Conservation (phyloP, 2,113 vertebrate species). For the Formicarius rufipectus region DNA sequence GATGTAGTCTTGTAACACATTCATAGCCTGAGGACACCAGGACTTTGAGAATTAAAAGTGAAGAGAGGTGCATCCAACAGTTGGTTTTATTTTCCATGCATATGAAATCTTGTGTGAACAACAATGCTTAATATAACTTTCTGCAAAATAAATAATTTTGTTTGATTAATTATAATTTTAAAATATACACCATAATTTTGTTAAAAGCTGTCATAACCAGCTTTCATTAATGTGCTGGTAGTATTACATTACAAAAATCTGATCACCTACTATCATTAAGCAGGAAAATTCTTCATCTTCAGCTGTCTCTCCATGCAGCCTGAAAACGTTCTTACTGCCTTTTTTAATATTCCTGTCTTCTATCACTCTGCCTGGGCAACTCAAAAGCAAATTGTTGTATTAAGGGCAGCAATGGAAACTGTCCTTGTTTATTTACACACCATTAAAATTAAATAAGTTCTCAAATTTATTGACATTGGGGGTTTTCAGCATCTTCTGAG, state of each 20-base stretch:
- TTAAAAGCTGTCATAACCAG: not conserved
- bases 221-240: not conserved
- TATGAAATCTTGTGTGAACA: not conserved
- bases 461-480: not conserved
- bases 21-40: not conserved
- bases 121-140: not conserved
- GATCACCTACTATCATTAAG: not conserved
- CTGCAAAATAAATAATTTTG: not conserved
- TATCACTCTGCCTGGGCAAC: not conserved
- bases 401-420: not conserved
- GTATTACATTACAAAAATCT: not conserved
- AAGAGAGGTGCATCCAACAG: not conserved
- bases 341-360: not conserved
- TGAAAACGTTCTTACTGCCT: not conserved
- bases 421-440: not conserved
- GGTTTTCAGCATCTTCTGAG: not conserved
- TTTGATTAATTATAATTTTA: not conserved
- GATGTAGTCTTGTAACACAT: not conserved
- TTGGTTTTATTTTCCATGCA: not conserved
- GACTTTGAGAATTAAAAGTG: not conserved
- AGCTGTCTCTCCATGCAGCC: not conserved
- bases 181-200: not conserved
- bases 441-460: not conserved
- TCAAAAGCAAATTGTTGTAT: not conserved
- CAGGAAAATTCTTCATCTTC: not conserved